These are phyloP conservation scores for Phrynosoma blainvillii DNA, from an alignment of 2,113 vertebrate species.

Conservation along the genomic window DNA sequence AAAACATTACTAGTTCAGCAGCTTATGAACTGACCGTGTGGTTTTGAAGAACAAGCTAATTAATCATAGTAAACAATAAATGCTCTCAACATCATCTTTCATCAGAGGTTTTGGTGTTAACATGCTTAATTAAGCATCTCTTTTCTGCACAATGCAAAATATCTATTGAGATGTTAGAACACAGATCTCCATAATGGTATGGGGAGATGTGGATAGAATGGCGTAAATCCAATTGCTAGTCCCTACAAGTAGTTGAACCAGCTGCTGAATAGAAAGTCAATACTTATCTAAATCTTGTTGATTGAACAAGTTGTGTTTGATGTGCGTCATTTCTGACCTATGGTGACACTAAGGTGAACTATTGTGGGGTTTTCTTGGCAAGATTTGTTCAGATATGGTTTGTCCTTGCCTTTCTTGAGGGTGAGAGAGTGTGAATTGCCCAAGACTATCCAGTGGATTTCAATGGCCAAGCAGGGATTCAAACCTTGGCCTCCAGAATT, in stretches of 20 bases:
- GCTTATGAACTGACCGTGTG: constrained; percentile 28
- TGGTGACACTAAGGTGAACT: too few relatives aligned
- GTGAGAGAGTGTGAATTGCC: too few relatives aligned
- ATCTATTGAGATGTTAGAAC: background rate
- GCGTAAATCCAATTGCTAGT: background rate
- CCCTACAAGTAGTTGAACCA: background rate
- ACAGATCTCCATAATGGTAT: background rate
- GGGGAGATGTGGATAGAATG: background rate
- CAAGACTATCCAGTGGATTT: too few relatives aligned
- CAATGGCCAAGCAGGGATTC: too few relatives aligned
- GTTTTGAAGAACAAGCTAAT: constrained; percentile 59
- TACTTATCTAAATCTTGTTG: too few relatives aligned
- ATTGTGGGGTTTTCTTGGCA: too few relatives aligned
- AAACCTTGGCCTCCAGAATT: too few relatives aligned
- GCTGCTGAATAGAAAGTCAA: too few relatives aligned
- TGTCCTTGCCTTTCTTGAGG: too few relatives aligned
- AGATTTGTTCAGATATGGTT: too few relatives aligned
- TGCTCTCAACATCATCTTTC: constrained; percentile 41
- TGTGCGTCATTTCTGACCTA: too few relatives aligned
- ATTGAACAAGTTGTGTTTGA: too few relatives aligned
- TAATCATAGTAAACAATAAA: constrained; percentile 46
- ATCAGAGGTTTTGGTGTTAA: constrained; percentile 47
- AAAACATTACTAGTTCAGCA: constrained; percentile 44
- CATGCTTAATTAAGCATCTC: constrained; percentile 62
- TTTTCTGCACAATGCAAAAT: constrained; percentile 10